Percentiles rank a stretch among this genome's conserved stretches.
Evolutionary conservation across 2,888 invertebrate genomes (phyloP).

Genomic region (Timema podura): DNA sequence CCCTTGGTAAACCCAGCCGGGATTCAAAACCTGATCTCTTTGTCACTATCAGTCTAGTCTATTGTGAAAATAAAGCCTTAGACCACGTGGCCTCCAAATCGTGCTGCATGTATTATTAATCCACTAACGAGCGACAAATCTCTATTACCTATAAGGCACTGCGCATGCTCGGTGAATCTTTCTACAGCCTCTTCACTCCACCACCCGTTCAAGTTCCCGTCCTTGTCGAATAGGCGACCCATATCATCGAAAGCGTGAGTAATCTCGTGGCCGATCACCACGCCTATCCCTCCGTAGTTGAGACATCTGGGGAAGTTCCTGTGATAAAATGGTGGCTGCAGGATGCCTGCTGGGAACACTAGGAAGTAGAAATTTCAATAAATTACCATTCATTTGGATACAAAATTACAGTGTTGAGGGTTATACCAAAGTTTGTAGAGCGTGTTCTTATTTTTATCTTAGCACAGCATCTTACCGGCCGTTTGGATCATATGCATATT

Average conservation of each 20-base stretch:
- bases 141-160: slow-evolving; percentile 62
- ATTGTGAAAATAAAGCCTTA: too few species aligned
- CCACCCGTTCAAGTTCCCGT: slow-evolving; percentile 87
- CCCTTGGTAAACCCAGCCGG: too few species aligned
- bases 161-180: slow-evolving; percentile 68
- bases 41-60: too few species aligned
- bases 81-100: too few species aligned
- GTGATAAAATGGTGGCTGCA: slow-evolving; percentile 93
- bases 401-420: not conserved
- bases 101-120: too few species aligned
- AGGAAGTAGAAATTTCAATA: slow-evolving; percentile 27
- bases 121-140: too few species aligned
- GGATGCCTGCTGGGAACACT: slow-evolving; percentile 91
- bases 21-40: too few species aligned
- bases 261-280: slow-evolving; percentile 89
- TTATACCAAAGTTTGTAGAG: slow-evolving; percentile 7
- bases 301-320: slow-evolving; percentile 73
- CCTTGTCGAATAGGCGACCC: slow-evolving; percentile 86
- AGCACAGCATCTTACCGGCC: not conserved
- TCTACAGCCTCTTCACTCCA: slow-evolving; percentile 73
- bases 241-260: slow-evolving; percentile 90
- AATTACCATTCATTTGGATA: not conserved
- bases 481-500: too few species aligned
- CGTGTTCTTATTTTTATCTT: not conserved
- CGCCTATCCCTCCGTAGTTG: slow-evolving; percentile 87